These are phyloP conservation scores for Cygnus buccinator DNA, from an alignment of 2,113 vertebrate genomes.

Conservation along the genomic window DNA sequence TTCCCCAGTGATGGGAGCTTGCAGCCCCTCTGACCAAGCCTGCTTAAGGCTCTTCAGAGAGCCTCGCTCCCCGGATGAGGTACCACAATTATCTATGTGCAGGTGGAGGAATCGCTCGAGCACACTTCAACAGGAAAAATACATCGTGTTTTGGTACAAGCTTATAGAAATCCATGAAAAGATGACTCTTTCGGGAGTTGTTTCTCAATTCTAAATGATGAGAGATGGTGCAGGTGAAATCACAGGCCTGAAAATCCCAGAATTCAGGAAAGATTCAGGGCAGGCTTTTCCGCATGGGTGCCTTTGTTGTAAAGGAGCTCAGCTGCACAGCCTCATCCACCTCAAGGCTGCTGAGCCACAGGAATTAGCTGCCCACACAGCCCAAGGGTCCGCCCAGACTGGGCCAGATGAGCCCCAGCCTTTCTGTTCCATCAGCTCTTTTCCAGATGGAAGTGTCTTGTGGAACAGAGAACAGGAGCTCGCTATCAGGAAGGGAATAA, in stretches of 20 bases:
- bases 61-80: not conserved
- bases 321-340: not conserved
- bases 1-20: not conserved
- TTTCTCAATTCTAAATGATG: not conserved
- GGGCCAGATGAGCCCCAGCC: not conserved
- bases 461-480: not conserved
- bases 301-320: not conserved
- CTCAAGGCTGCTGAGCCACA: not conserved
- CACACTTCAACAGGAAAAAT: not conserved
- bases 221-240: not conserved
- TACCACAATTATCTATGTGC: not conserved
- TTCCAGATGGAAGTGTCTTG: not conserved
- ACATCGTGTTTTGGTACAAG: not conserved
- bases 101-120: not conserved
- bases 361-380: not conserved
- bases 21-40: not conserved
- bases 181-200: not conserved
- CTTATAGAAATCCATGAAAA: not conserved
- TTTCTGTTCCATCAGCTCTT: not conserved
- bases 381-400: fast-evolving
- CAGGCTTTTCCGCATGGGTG: not conserved
- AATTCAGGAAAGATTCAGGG: not conserved
- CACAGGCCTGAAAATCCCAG: not conserved
- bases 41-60: not conserved
- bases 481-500: not conserved